phyloP scores from a whole-genome alignment of 2,113 vertebrate species.

The Erythrolamprus reginae region DNA sequence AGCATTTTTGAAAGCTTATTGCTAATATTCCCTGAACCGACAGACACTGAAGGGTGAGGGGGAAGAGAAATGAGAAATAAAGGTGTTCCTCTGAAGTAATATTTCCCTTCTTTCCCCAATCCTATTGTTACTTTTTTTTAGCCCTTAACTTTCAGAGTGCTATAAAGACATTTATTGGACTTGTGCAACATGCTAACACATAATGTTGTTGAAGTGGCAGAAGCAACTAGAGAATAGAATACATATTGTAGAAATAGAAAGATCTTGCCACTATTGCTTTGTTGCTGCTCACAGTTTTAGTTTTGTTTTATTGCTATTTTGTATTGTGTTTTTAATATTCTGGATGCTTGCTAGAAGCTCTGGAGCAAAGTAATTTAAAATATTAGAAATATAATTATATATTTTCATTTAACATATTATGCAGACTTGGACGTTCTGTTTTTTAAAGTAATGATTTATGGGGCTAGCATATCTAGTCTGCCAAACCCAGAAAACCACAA shows the following conservation, averaged over 20 bases:
- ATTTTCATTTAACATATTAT: neutral
- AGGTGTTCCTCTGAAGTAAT: neutral
- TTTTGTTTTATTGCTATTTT: neutral
- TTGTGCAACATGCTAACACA: neutral
- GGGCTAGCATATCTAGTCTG: neutral
- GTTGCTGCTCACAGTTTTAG: neutral
- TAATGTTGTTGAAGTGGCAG: neutral
- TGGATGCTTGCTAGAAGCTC: neutral
- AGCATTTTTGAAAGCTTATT: neutral
- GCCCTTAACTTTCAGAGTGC: neutral
- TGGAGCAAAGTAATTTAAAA: neutral
- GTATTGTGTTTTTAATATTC: neutral
- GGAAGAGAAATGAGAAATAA: neutral
- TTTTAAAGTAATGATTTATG: neutral
- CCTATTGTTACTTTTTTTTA: neutral
- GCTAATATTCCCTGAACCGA: neutral
- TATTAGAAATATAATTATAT: neutral
- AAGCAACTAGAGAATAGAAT: neutral
- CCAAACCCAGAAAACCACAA: neutral
- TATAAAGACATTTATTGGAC: neutral
- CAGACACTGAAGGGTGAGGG: neutral
- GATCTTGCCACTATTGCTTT: neutral
- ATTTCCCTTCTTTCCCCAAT: neutral
- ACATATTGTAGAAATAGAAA: too few relatives aligned
- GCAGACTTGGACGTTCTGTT: neutral